Conservation (phyloP, 2,888 invertebrate genomes). For the Scaptomyza caliginosa region DNA sequence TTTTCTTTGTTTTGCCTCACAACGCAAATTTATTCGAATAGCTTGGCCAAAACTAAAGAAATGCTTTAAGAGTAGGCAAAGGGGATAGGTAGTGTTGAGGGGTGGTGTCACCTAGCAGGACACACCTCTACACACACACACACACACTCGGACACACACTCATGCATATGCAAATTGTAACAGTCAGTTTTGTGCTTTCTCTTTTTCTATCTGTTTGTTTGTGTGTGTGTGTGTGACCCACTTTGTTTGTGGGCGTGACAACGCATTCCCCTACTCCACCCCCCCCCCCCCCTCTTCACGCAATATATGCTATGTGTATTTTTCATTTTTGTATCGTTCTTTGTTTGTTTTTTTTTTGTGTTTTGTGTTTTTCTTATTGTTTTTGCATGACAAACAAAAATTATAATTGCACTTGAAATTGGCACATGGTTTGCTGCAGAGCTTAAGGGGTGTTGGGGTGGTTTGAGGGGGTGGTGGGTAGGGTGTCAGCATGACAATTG, state of each 20-base stretch:
- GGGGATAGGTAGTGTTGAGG: not conserved
- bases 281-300: not conserved
- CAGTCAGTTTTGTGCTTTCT: conserved; percentile 8
- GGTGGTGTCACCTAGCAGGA: conserved; percentile 27
- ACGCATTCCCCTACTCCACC: conserved; percentile 22
- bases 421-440: conserved; percentile 45
- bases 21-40: conserved; percentile 67
- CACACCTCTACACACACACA: conserved; percentile 32
- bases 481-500: conserved; percentile 47
- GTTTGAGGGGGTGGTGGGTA: not conserved
- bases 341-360: conserved; percentile 34
- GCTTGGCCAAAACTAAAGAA: conserved; percentile 52
- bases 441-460: not conserved
- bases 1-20: conserved; percentile 43
- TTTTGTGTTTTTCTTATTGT: conserved; percentile 59
- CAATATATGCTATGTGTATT: not conserved
- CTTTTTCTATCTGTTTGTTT: conserved; percentile 1
- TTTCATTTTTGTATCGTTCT: not conserved
- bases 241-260: conserved; percentile 70
- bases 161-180: conserved; percentile 75
- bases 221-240: conserved; percentile 56
- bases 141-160: conserved; percentile 22
- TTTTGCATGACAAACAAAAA: conserved; percentile 77
- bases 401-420: conserved; percentile 77
- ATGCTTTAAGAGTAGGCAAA: conserved; percentile 45